These are phyloP conservation scores for Caerostris darwini DNA, from an alignment of 1,140 invertebrate genomes.

Conservation along the genomic window DNA sequence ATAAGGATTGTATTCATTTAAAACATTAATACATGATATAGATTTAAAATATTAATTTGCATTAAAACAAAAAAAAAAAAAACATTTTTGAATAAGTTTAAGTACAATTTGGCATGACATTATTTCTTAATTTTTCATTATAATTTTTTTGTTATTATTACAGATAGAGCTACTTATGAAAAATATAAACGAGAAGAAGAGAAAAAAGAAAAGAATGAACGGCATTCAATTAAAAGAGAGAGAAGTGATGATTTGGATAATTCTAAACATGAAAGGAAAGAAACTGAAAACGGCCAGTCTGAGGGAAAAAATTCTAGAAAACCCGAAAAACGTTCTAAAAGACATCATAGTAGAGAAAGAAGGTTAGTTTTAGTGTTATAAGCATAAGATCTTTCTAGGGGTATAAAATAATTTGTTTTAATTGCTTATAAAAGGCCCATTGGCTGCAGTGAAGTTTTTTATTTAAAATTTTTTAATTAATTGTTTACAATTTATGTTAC, in stretches of 20 bases:
- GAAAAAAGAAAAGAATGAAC: slow-evolving; percentile 57
- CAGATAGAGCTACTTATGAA: slow-evolving; percentile 74
- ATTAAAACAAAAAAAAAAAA: too few species aligned
- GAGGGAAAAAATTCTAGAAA: neutral
- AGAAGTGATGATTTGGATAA: neutral
- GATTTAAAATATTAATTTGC: too few species aligned
- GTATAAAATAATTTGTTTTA: too few species aligned
- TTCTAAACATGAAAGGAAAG: slow-evolving; percentile 31
- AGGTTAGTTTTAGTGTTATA: slow-evolving; percentile 8
- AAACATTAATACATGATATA: too few species aligned
- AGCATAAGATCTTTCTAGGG: too few species aligned
- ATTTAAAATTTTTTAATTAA: too few species aligned
- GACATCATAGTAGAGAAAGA: slow-evolving; percentile 57
- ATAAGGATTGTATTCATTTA: too few species aligned
- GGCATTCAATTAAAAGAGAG: slow-evolving; percentile 8
- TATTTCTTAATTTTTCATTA: neutral
- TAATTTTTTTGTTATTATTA: slow-evolving; percentile 27
- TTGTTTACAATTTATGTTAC: too few species aligned
- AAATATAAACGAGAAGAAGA: slow-evolving; percentile 78
- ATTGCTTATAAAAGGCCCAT: too few species aligned
- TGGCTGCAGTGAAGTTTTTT: too few species aligned
- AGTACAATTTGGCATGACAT: too few species aligned
- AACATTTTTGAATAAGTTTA: too few species aligned
- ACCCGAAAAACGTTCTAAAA: neutral
- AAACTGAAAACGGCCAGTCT: neutral